Percentiles rank a stretch among this genome's conserved stretches.
phyloP scores from a whole-genome alignment of 64 coral and sea anemone genomes.

The Pocillopora verrucosa region DNA sequence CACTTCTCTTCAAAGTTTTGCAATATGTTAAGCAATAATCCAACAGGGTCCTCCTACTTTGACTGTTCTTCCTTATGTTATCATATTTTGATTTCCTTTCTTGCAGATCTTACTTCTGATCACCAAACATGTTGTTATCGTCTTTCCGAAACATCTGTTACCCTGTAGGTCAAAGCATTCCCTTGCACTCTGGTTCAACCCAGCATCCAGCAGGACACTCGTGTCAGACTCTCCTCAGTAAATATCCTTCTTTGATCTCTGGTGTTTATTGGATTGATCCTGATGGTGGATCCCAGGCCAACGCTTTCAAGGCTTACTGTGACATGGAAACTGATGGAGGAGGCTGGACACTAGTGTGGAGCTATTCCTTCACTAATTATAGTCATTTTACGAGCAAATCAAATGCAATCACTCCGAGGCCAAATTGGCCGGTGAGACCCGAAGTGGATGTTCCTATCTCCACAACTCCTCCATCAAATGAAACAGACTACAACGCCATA shows the following conservation, averaged over 20 bases:
- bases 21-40: too few relatives aligned
- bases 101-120: too few relatives aligned
- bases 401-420: slow-evolving; percentile 32
- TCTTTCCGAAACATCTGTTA: too few relatives aligned
- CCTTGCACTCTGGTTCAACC: neutral
- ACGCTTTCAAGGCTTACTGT: slow-evolving; percentile 34
- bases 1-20: too few relatives aligned
- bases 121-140: too few relatives aligned
- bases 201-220: neutral
- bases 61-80: too few relatives aligned
- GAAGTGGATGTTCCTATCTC: neutral
- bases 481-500: slow-evolving; percentile 63
- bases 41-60: too few relatives aligned
- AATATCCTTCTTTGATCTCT: slow-evolving; percentile 16
- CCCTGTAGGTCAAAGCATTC: too few relatives aligned
- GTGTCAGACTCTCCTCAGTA: slow-evolving; percentile 1
- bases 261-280: slow-evolving; percentile 53
- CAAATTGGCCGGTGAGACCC: neutral
- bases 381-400: neutral
- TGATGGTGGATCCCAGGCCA: neutral
- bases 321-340: slow-evolving; percentile 29
- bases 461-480: slow-evolving; percentile 26
- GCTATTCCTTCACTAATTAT: slow-evolving; percentile 22
- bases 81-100: too few relatives aligned
- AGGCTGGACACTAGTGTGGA: slow-evolving; percentile 30